Evolutionary conservation across 2,113 vertebrate species (phyloP).

Genomic region (Eurystomus gularis): DNA sequence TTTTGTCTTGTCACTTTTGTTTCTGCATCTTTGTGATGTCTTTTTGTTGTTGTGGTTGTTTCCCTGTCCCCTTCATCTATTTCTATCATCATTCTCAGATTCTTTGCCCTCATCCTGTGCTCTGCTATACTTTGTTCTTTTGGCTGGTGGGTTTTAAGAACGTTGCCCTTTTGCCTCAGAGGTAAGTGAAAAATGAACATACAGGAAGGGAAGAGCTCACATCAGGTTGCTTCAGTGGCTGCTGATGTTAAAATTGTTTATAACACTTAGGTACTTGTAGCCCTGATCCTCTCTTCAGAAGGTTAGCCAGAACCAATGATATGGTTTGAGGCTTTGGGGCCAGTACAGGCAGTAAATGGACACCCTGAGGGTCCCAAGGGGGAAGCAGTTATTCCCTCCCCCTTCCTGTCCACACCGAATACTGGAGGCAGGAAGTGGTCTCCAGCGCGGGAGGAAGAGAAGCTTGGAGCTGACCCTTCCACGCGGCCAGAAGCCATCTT

Average conservation of each 20-base stretch:
- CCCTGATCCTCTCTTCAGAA: not conserved
- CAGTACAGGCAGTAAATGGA: too few species aligned
- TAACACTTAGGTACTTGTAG: not conserved
- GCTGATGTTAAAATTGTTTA: not conserved
- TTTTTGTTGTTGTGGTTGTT: not conserved
- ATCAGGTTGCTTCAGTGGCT: not conserved
- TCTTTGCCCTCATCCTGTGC: not conserved
- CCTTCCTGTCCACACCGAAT: too few species aligned
- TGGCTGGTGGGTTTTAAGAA: not conserved
- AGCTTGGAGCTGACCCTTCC: too few species aligned
- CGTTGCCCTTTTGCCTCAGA: not conserved
- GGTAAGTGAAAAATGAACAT: not conserved
- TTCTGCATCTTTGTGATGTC: too few species aligned
- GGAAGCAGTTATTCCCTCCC: too few species aligned
- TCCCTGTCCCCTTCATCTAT: rapidly evolving
- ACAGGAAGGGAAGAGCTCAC: not conserved
- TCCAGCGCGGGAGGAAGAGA: too few species aligned
- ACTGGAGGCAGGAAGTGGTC: too few species aligned
- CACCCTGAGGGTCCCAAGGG: too few species aligned
- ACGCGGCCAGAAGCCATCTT: too few species aligned
- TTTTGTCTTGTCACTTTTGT: not conserved
- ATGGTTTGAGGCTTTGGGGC: too few species aligned
- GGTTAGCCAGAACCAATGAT: too few species aligned
- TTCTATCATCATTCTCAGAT: rapidly evolving
- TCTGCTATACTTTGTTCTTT: not conserved